A percentile compares a stretch with the other conserved stretches of the same genome.
Evolutionary conservation across 1,140 invertebrate species (phyloP).

Genomic region (Neuroterus valhalla): DNA sequence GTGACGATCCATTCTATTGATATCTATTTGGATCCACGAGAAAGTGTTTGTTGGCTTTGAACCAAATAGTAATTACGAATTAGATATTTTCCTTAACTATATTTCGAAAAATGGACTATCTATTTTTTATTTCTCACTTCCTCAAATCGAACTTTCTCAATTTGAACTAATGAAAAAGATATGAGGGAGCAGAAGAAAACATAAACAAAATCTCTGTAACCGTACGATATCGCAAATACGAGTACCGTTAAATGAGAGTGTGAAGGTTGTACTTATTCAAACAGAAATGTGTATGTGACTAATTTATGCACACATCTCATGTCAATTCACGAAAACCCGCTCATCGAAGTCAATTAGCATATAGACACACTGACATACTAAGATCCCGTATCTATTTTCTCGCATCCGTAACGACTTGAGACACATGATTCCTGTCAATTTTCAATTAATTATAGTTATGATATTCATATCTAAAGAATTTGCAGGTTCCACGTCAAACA

Average conservation of each 20-base stretch:
- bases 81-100: too few relatives aligned
- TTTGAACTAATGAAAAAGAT: too few relatives aligned
- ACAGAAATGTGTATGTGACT: background rate
- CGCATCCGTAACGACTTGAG: background rate
- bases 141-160: too few relatives aligned
- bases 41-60: too few relatives aligned
- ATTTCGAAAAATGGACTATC: too few relatives aligned
- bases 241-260: constrained; percentile 55
- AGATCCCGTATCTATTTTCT: constrained; percentile 60
- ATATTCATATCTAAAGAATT: too few relatives aligned
- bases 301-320: constrained; percentile 14
- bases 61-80: too few relatives aligned
- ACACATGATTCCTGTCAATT: too few relatives aligned
- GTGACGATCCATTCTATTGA: too few relatives aligned
- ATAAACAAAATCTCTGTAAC: constrained; percentile 65
- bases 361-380: constrained; percentile 73
- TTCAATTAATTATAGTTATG: constrained; percentile 34
- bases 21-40: too few relatives aligned
- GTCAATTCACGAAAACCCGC: constrained; percentile 43
- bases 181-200: constrained; percentile 36
- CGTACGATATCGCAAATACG: constrained; percentile 32
- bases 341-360: constrained; percentile 67
- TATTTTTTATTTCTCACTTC: too few relatives aligned
- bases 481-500: too few relatives aligned
- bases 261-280: constrained; percentile 35